Evolutionary conservation across 2,113 vertebrate genomes (phyloP), one percentile per base, ranked within the genome.

Genomic region (Ahaetulla prasina): DNA sequence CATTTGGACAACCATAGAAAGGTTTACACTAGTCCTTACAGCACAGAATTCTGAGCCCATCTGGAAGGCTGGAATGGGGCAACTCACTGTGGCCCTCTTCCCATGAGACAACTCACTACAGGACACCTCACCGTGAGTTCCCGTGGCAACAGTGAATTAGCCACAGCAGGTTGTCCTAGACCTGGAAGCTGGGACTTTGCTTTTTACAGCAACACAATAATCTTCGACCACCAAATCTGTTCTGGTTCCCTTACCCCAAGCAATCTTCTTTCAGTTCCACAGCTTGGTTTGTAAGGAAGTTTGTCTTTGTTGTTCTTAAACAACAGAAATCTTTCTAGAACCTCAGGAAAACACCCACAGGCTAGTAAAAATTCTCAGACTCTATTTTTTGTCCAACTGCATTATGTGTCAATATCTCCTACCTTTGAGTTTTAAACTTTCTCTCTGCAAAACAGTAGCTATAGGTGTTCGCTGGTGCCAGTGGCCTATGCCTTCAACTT

Each of bases 401-500:
- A 50, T 85, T n/a, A 39, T 63, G 2, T 43, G 8, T n/a, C 35
- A 89, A 30, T 39, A 30, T 68, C 53, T 5, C 91, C 30, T 97
- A 99, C 98, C 98, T 90, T n/a, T 94, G 93, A 39, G 16, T 94
- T 10, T 95, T 85, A 96, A 88, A 2, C 92, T 80, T 93, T 98
- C 97, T 25, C 50, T 94, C 89, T 98, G 96, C 88, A 98, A 95
- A 85, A 96, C 96, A 94, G 89, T 96, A 20, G 95, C 91, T 91
- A 99, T 93, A 57, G 96, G 97, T 91, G 94, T 97, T 95, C 97
- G 98, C 96, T 99, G 98, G 87, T 96, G 98, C 95, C 97, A 98
- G 1, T 93, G 91, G 89, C 99, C 99, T 87, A 95, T 91, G 93
- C 98, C 97, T 94, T 98, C 96, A 68, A 98, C 98, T 96, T 99